A percentile compares a stretch with the other conserved stretches of the same genome.
phyloP scores from a whole-genome alignment of 2,888 invertebrate genomes.

The Chymomyza procnemis region DNA sequence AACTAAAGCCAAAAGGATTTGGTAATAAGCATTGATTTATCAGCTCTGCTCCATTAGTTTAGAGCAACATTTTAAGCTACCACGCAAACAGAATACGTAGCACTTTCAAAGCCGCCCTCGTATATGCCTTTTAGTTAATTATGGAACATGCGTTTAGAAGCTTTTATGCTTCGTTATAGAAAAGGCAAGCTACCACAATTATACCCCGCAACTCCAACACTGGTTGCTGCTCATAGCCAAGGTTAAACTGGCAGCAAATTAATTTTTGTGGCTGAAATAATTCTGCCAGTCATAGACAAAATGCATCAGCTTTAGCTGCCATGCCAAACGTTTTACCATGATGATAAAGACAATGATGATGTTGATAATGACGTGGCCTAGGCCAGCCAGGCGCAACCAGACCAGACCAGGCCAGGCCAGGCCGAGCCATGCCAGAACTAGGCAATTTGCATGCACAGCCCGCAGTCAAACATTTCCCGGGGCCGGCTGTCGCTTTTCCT shows the following conservation, averaged over 20 bases:
- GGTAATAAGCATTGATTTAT: too few relatives aligned
- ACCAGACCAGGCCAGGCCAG: conserved; percentile 10
- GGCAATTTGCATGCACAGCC: conserved; percentile 34
- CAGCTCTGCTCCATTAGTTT: too few relatives aligned
- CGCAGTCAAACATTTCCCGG: conserved; percentile 25
- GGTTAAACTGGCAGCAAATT: conserved; percentile 35
- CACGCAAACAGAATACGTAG: too few relatives aligned
- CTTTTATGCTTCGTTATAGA: too few relatives aligned
- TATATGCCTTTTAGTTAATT: too few relatives aligned
- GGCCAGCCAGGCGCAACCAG: conserved; percentile 1
- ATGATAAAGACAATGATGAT: background rate
- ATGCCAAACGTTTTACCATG: conserved; percentile 29
- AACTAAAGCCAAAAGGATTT: too few relatives aligned
- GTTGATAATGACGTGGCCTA: conserved; percentile 18
- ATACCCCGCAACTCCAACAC: too few relatives aligned
- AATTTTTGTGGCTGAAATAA: conserved; percentile 56
- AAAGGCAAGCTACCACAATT: too few relatives aligned
- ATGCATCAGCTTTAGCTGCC: conserved; percentile 40
- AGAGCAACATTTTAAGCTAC: too few relatives aligned
- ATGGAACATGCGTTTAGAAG: too few relatives aligned
- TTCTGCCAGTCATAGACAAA: conserved; percentile 36
- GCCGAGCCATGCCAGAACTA: conserved; percentile 3
- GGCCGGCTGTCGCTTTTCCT: conserved; percentile 16
- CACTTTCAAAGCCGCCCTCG: too few relatives aligned
- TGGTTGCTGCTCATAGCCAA: background rate